phyloP scores from a whole-genome alignment of 2,113 vertebrate species.

The Pygoscelis adeliae region DNA sequence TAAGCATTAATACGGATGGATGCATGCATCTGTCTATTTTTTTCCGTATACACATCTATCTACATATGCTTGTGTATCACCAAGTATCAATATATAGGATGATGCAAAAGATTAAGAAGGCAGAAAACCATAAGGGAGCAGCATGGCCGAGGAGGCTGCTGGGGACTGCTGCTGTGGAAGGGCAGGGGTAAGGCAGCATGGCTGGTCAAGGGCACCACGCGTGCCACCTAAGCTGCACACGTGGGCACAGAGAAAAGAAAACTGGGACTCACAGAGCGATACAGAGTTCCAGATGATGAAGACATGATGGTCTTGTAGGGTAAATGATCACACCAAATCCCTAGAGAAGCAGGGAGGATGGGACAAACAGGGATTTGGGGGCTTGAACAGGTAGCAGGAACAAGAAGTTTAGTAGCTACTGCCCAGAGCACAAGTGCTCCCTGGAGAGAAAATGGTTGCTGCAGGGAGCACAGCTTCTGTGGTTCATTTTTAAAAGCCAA shows the following conservation, averaged over 20 bases:
- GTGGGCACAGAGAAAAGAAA: neutral
- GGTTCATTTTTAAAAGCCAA: neutral
- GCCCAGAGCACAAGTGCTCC: neutral
- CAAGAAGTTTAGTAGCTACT: neutral
- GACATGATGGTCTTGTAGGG: neutral
- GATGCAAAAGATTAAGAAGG: neutral
- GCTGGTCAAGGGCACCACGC: neutral
- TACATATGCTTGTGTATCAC: neutral
- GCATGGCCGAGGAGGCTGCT: neutral
- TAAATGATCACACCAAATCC: neutral
- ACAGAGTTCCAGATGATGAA: neutral
- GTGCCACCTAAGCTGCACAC: fast-evolving
- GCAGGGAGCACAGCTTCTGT: neutral
- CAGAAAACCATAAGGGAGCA: neutral
- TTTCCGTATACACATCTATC: neutral
- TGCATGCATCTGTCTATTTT: neutral
- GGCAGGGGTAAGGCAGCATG: neutral
- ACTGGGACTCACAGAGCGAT: neutral
- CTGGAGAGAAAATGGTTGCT: neutral
- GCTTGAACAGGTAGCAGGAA: neutral
- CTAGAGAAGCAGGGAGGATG: neutral
- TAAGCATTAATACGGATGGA: neutral
- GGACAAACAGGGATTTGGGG: neutral
- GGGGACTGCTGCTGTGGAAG: neutral
- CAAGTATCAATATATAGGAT: neutral